Evolutionary conservation across 2,113 vertebrate genomes (phyloP).

Genomic region (Campylomormyrus tamandua): DNA sequence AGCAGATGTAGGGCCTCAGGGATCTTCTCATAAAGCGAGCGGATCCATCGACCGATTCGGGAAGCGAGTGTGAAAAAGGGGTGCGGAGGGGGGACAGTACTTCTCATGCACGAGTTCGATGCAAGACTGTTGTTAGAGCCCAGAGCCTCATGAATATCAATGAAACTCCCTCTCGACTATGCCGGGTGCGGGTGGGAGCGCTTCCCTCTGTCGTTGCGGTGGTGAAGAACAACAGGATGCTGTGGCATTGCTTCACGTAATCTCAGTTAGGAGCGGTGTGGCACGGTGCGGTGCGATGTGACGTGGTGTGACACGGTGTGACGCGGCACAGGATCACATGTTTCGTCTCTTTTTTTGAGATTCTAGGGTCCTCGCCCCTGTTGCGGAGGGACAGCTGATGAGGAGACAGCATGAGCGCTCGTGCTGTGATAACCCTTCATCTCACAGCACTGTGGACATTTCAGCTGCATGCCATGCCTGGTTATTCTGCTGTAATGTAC

Average conservation of each 20-base stretch:
- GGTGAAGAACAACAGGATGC: not conserved
- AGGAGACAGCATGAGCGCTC: not conserved
- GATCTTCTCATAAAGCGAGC: not conserved
- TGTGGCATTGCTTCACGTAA: not conserved
- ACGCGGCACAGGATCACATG: not conserved
- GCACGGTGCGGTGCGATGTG: not conserved
- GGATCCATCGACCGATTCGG: not conserved
- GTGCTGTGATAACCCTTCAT: not conserved
- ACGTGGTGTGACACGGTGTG: no score
- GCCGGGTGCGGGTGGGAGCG: not conserved
- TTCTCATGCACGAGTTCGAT: constrained; percentile 31
- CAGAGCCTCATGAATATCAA: constrained; percentile 45
- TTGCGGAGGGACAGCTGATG: no score
- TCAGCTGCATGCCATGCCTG: not conserved
- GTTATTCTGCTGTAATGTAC: not conserved
- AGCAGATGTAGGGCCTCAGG: not conserved
- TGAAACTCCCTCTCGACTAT: constrained; percentile 5
- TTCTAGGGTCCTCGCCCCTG: no score
- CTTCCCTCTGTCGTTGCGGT: not conserved
- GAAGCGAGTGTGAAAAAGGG: not conserved
- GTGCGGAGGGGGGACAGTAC: constrained; percentile 8
- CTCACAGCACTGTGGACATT: not conserved
- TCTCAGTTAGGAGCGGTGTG: not conserved
- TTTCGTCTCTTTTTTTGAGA: no score
- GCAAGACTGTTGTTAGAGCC: constrained; percentile 33